Percentiles rank a stretch among this genome's conserved stretches.
These are phyloP conservation scores for Macrophya alboannulata DNA, from an alignment of 2,888 invertebrate genomes.

Conservation along the genomic window DNA sequence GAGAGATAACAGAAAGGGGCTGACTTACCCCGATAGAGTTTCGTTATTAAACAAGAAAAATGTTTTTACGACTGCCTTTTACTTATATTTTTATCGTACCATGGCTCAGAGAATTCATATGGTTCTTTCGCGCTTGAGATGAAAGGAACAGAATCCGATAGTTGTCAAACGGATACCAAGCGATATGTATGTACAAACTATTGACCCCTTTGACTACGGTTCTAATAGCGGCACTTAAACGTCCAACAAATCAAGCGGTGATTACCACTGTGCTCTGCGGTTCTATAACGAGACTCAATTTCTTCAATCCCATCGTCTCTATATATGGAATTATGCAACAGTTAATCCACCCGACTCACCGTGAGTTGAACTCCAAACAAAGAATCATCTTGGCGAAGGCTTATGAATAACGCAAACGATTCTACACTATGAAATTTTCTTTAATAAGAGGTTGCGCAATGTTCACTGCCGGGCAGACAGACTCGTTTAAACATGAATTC, in stretches of 20 bases:
- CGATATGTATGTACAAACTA: slow-evolving; percentile 20
- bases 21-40: slow-evolving; percentile 26
- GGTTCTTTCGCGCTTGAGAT: background rate
- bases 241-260: slow-evolving; percentile 51
- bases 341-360: slow-evolving; percentile 35
- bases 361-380: slow-evolving; percentile 48
- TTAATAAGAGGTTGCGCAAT: slow-evolving; percentile 18
- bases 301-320: slow-evolving; percentile 38
- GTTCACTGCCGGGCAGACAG: background rate
- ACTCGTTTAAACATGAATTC: slow-evolving; percentile 18
- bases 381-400: slow-evolving; percentile 24
- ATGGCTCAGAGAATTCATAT: slow-evolving; percentile 13
- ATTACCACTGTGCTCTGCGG: slow-evolving; percentile 40
- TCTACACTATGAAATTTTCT: slow-evolving; percentile 31
- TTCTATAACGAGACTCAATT: slow-evolving; percentile 49
- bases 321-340: slow-evolving; percentile 47
- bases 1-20: background rate
- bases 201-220: slow-evolving; percentile 21
- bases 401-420: slow-evolving; percentile 47
- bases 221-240: slow-evolving; percentile 45
- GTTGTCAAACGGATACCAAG: slow-evolving; percentile 34
- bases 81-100: slow-evolving; percentile 25
- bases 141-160: background rate
- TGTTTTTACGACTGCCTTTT: slow-evolving; percentile 14
- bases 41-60: slow-evolving; percentile 21